Evolutionary conservation across 2,888 invertebrate genomes (phyloP).

Genomic region (Papilio gigon): DNA sequence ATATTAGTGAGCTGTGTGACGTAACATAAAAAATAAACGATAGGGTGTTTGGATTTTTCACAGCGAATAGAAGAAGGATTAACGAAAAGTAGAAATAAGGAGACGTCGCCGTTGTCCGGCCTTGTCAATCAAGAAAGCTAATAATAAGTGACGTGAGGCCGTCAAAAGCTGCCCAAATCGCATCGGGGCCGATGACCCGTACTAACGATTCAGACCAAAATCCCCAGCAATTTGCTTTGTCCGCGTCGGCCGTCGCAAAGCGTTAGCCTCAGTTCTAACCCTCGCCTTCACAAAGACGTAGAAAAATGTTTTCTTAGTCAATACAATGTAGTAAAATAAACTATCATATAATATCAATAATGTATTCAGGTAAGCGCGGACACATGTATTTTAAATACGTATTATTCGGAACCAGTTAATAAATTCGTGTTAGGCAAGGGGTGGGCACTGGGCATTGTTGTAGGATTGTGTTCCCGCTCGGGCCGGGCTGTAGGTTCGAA

Average conservation of each 20-base stretch:
- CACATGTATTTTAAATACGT: conserved; percentile 82
- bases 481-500: conserved; percentile 63
- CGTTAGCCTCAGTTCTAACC: conserved; percentile 54
- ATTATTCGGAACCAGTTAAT: conserved; percentile 80
- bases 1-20: conserved; percentile 1
- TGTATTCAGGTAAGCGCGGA: conserved; percentile 73
- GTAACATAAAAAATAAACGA: neutral
- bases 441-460: conserved; percentile 54
- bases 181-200: conserved; percentile 79
- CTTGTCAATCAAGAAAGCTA: conserved; percentile 75
- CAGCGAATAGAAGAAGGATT: conserved; percentile 39
- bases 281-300: conserved; percentile 53
- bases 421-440: conserved; percentile 59
- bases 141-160: conserved; percentile 72
- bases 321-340: conserved; percentile 75
- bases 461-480: conserved; percentile 49
- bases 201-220: conserved; percentile 80
- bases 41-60: conserved; percentile 11
- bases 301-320: conserved; percentile 60
- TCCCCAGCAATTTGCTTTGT: conserved; percentile 68
- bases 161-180: conserved; percentile 81
- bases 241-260: conserved; percentile 56
- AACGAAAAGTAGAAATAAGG: conserved; percentile 32
- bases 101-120: conserved; percentile 39
- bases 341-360: conserved; percentile 83